phyloP scores from a whole-genome alignment of 2,888 invertebrate species.

The Leptopilina syphax region DNA sequence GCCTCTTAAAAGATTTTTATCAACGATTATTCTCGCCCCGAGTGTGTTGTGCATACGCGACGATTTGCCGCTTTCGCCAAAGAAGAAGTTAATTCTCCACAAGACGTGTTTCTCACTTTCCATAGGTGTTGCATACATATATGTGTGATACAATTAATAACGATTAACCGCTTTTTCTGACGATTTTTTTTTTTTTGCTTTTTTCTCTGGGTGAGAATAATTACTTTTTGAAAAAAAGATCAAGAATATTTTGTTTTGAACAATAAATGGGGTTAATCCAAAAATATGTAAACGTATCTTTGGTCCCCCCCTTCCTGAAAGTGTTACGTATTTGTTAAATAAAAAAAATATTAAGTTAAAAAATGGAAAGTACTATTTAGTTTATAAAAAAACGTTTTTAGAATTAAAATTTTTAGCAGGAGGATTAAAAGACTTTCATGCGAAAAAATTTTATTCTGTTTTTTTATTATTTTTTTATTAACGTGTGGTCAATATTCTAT shows the following conservation, averaged over 20 bases:
- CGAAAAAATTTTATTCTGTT: not conserved
- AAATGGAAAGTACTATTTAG: no score
- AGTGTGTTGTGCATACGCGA: conserved; percentile 56
- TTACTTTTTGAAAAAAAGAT: not conserved
- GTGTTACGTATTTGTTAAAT: no score
- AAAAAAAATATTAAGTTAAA: no score
- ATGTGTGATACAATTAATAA: conserved; percentile 58
- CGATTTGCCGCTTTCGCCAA: conserved; percentile 45
- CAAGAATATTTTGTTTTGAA: not conserved
- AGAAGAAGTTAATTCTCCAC: conserved; percentile 46
- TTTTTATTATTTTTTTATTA: not conserved
- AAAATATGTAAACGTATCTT: no score
- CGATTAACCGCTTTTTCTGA: conserved; percentile 57
- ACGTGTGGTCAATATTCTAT: not conserved
- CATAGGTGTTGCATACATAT: conserved; percentile 45
- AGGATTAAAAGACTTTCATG: no score
- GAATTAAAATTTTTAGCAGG: no score
- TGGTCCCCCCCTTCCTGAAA: no score
- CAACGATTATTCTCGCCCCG: conserved; percentile 62
- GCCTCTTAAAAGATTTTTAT: conserved; percentile 56
- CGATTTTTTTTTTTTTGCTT: not conserved
- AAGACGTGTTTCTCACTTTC: conserved; percentile 38
- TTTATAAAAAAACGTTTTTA: no score
- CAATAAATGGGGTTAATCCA: no score
- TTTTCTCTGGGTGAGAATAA: conserved; percentile 7